These are phyloP conservation scores for Megalurothrips usitatus DNA, from an alignment of 2,888 invertebrate genomes.

Conservation along the genomic window DNA sequence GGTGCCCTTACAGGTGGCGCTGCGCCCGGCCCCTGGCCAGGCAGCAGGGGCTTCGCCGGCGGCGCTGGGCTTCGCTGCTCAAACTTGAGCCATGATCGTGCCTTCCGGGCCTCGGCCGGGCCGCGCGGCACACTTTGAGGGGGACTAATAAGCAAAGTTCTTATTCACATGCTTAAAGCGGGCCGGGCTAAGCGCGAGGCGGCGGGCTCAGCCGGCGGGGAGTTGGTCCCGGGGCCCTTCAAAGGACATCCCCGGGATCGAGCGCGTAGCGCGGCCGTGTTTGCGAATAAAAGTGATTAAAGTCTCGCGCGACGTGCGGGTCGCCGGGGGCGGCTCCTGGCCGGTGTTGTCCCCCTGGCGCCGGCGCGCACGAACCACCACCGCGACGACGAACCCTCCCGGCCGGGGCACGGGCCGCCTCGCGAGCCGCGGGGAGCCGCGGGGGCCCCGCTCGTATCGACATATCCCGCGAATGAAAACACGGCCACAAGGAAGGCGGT, in stretches of 20 bases:
- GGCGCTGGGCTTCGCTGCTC: background rate
- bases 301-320: too few relatives aligned
- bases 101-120: too few relatives aligned
- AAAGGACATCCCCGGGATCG: too few relatives aligned
- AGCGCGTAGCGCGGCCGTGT: too few relatives aligned
- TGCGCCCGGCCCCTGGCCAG: background rate
- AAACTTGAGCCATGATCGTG: background rate
- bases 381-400: too few relatives aligned
- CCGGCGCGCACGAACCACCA: too few relatives aligned
- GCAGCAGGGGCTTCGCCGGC: background rate
- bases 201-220: background rate
- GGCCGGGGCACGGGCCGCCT: too few relatives aligned
- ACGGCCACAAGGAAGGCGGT: background rate
- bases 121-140: background rate
- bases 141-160: background rate
- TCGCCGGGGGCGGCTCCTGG: too few relatives aligned
- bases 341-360: too few relatives aligned
- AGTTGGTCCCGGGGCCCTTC: too few relatives aligned
- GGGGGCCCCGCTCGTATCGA: background rate
- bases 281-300: too few relatives aligned
- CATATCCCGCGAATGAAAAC: background rate
- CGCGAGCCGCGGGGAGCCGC: background rate
- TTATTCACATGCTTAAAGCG: constrained; percentile 1
- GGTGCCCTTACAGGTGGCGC: too few relatives aligned
- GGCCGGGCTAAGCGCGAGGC: background rate